A percentile compares a stretch with the other conserved stretches of the same genome.
These are phyloP conservation scores for Neogobius melanostomus DNA, from an alignment of 2,113 vertebrate species.

Conservation along the genomic window DNA sequence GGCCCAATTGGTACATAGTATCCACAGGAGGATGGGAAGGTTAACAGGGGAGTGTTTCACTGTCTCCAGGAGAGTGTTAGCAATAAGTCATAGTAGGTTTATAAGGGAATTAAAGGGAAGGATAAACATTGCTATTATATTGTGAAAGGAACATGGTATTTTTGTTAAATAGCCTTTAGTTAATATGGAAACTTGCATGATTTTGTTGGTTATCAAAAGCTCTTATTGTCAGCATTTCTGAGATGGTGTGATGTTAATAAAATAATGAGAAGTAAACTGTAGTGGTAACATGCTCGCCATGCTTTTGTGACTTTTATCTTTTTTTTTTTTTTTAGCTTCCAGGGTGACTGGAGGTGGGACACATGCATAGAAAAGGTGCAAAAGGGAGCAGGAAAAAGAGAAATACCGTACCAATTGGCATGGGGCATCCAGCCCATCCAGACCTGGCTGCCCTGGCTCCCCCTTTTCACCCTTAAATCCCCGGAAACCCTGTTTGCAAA, in stretches of 20 bases:
- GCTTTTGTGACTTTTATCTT: conserved; percentile 18
- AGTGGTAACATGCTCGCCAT: conserved; percentile 30
- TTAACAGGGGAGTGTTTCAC: conserved; percentile 58
- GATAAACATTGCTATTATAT: not conserved
- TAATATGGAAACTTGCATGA: not conserved
- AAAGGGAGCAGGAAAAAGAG: conserved; percentile 87
- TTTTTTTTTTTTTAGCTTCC: conserved; percentile 2
- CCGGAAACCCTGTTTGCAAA: conserved; percentile 99
- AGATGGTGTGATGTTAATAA: not conserved
- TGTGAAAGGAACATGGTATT: not conserved
- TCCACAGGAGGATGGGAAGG: conserved; percentile 45
- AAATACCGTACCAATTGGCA: conserved; percentile 99
- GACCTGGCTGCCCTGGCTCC: conserved; percentile 99
- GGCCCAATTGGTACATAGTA: conserved; percentile 79
- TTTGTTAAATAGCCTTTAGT: not conserved
- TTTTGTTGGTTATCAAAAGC: conserved; percentile 16
- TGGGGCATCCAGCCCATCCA: conserved; percentile 99
- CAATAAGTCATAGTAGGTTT: conserved; percentile 54
- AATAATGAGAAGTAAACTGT: not conserved
- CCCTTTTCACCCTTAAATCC: conserved; percentile 99
- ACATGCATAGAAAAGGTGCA: conserved; percentile 80
- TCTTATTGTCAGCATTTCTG: conserved; percentile 53
- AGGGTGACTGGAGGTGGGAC: conserved; percentile 49
- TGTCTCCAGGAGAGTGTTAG: conserved; percentile 51
- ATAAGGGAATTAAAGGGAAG: conserved; percentile 31